Evolutionary conservation across 1,140 invertebrate genomes (phyloP).

Genomic region (Anoplophora glabripennis): DNA sequence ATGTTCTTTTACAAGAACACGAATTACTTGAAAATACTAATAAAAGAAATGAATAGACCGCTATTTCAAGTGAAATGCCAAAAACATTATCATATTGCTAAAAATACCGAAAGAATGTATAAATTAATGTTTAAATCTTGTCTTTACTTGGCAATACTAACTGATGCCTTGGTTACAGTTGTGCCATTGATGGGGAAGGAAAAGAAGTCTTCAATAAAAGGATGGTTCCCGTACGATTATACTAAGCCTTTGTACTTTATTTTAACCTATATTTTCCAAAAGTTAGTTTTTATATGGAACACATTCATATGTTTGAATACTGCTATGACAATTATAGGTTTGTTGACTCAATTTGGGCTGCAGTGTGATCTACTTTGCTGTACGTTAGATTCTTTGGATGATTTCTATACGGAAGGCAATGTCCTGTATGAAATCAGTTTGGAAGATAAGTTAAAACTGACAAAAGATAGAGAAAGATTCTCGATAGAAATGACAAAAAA

Average conservation of each 20-base stretch:
- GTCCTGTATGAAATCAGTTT: background rate
- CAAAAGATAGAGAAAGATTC: background rate
- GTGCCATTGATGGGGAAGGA: background rate
- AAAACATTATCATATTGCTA: background rate
- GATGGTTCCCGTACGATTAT: background rate
- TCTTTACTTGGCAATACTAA: background rate
- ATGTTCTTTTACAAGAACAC: background rate
- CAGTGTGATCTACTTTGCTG: background rate
- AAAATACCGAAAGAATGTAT: background rate
- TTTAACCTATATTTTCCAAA: background rate
- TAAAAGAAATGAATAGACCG: background rate
- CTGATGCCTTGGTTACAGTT: background rate
- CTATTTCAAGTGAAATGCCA: background rate
- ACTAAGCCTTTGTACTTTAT: background rate
- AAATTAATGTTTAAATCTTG: background rate
- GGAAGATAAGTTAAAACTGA: background rate
- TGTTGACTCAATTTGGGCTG: background rate
- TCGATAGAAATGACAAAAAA: background rate
- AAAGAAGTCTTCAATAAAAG: background rate
- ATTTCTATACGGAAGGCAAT: background rate
- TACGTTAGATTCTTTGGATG: background rate
- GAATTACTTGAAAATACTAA: background rate
- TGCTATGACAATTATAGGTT: background rate
- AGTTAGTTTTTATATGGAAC: background rate
- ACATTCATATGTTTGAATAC: background rate